Percentiles rank a stretch among this genome's conserved stretches.
These are phyloP conservation scores for Chelmon rostratus DNA, from an alignment of 2,797 vertebrate genomes.

Conservation along the genomic window DNA sequence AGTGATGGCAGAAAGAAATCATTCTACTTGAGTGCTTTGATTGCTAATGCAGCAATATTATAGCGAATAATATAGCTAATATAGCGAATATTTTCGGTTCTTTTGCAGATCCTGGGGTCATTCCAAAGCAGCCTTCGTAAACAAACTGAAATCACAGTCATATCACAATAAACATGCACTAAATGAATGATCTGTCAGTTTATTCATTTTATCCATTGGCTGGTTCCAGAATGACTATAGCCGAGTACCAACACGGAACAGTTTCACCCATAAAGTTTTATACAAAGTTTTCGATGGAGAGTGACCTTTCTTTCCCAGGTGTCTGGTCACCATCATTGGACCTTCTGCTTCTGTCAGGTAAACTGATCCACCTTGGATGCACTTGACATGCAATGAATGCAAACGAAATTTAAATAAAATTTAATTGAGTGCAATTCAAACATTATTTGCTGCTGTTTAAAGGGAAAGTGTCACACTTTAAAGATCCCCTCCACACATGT, in stretches of 20 bases:
- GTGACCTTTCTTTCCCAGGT: too few relatives aligned
- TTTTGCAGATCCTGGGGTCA: neutral
- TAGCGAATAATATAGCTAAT: too few relatives aligned
- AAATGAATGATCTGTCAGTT: neutral
- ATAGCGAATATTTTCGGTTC: slow-evolving; percentile 4
- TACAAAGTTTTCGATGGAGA: too few relatives aligned
- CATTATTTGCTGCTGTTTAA: slow-evolving; percentile 10
- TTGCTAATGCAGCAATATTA: too few relatives aligned
- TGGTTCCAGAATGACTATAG: neutral
- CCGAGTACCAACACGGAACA: neutral
- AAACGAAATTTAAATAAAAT: too few relatives aligned
- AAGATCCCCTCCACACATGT: neutral
- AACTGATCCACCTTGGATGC: neutral
- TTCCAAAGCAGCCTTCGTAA: fast-evolving
- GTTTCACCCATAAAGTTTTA: neutral
- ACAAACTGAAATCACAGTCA: neutral
- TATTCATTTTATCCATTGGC: neutral
- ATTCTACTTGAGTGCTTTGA: too few relatives aligned
- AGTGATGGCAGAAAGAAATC: neutral
- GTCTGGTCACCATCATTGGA: too few relatives aligned
- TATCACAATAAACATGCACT: neutral
- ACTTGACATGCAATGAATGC: neutral
- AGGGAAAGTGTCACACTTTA: neutral
- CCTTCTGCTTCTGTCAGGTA: neutral
- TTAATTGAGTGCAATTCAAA: neutral